Evolutionary conservation across 2,113 vertebrate genomes (phyloP).

Genomic region (Nothobranchius kuhntae): DNA sequence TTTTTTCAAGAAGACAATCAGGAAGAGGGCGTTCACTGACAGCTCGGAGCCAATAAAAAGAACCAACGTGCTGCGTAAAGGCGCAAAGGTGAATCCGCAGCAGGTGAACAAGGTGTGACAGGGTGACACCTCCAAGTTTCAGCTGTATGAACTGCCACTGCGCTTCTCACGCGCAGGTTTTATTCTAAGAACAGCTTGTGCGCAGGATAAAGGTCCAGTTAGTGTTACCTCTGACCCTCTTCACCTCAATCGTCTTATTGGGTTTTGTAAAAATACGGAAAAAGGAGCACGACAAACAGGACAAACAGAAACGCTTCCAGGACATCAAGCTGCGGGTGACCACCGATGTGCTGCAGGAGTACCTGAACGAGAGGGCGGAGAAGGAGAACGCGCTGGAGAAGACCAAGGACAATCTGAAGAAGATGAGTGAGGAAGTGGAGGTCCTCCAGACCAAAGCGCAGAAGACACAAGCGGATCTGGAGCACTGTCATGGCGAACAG

Average conservation of each 20-base stretch:
- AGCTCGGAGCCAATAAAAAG: no score
- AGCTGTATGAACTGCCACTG: background rate
- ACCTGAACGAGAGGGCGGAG: background rate
- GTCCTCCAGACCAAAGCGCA: accelerated
- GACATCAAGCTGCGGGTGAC: conserved; percentile 61
- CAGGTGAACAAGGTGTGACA: conserved; percentile 30
- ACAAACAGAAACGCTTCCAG: conserved; percentile 35
- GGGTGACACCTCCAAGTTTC: background rate
- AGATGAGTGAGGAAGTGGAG: background rate
- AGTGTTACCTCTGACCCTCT: conserved; percentile 1
- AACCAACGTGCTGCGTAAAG: background rate
- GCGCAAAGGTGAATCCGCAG: background rate
- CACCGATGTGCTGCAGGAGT: conserved; percentile 59
- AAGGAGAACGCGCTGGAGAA: background rate
- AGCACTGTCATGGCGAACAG: conserved; percentile 20
- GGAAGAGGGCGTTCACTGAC: conserved; percentile 22
- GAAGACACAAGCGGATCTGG: background rate
- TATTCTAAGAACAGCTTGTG: background rate
- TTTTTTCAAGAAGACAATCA: background rate
- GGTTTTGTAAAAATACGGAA: conserved; percentile 33
- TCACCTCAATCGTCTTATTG: conserved; percentile 28
- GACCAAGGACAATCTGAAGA: accelerated
- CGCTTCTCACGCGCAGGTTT: no score
- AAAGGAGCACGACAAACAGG: background rate
- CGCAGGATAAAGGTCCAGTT: conserved; percentile 50